Conservation (phyloP, 2,888 invertebrate species). For the Tenthredo livida region DNA sequence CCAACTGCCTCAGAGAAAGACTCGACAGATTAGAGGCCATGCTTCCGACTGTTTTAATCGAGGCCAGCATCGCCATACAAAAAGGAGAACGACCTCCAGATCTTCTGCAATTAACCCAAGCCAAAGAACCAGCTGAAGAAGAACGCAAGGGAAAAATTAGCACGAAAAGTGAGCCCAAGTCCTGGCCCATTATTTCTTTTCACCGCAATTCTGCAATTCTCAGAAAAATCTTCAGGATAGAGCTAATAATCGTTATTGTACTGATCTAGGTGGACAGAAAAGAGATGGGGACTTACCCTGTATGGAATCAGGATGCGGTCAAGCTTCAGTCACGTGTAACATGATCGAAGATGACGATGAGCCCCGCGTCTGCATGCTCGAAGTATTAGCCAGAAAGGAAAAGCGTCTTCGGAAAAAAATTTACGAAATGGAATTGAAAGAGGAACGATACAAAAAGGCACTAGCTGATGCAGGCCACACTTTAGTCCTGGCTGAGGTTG, state of each 20-base stretch:
- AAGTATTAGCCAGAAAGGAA: slow-evolving; percentile 55
- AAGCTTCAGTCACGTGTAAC: not conserved
- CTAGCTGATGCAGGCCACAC: slow-evolving; percentile 37
- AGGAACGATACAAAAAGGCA: slow-evolving; percentile 55
- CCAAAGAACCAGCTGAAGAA: slow-evolving; percentile 7
- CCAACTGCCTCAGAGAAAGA: slow-evolving; percentile 56
- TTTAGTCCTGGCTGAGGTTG: not conserved
- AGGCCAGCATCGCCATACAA: slow-evolving; percentile 32
- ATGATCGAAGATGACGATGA: slow-evolving; percentile 32
- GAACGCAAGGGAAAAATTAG: not conserved
- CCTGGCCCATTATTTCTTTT: not conserved
- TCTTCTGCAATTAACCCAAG: slow-evolving; percentile 37
- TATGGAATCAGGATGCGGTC: slow-evolving; percentile 6
- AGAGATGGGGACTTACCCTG: not conserved
- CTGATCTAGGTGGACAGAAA: not conserved
- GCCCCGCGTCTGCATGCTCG: slow-evolving; percentile 52
- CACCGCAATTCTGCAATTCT: not conserved
- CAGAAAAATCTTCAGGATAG: not conserved
- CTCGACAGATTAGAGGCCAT: slow-evolving; percentile 55
- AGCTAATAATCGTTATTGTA: not conserved
- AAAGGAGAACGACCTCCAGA: slow-evolving; percentile 47
- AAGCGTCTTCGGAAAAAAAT: slow-evolving; percentile 57
- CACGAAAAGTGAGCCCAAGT: not conserved
- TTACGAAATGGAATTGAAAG: slow-evolving; percentile 58
- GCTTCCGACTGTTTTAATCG: slow-evolving; percentile 50